Base-by-base conservation (phyloP, 2,888 invertebrate genomes). In the Ernsta delagoae region DNA sequence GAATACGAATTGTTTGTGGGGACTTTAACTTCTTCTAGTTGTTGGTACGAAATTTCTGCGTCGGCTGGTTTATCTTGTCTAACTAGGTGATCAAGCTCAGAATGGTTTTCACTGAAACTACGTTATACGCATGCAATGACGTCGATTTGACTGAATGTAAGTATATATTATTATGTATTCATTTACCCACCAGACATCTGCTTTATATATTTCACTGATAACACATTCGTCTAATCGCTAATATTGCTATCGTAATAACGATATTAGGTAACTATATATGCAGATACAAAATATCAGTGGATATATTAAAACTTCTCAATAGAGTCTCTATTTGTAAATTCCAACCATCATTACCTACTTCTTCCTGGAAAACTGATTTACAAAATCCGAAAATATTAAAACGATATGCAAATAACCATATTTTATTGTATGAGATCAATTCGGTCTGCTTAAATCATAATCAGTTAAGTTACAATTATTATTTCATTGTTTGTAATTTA, bases 121-220 rank as follows among this genome's bases (percentile, higher is more conserved):
- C 36, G 53, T 50, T 16, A 59, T 53, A 50, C 65, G 24, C 39
- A 12, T n/a, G 43, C 34, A 62, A 61, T 68, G 61, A 62, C 67
- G 61, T 68, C 56, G 56, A 57, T 39, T 62, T 62, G 61, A 68
- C 24, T 45, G 56, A 57, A 68, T 62, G 67, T 68, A 45, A 68
- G 67, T 68, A 45, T n/a, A n/a, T 39, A 39, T 39, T 39, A 39
- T 39, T 43, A 16, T 50, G 53, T 24, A 53, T 24, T 59, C 50
- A 65, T 65, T 65, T 57, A 50, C 48, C 45, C 48, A 59, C 39
- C 34, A 59, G 65, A 59, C 59, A 66, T 66, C 43, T 66, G 66
- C 54, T 66, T 66, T 50, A 54, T 65, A 50, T 31, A 31, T 31
- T 59, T 59, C 24, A 11, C 11, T 65, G 65, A 59, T 65, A 65